Percentiles rank a stretch among this genome's conserved stretches.
Conservation (phyloP, 92 coral and sea anemone species). For the Metridium senile region DNA sequence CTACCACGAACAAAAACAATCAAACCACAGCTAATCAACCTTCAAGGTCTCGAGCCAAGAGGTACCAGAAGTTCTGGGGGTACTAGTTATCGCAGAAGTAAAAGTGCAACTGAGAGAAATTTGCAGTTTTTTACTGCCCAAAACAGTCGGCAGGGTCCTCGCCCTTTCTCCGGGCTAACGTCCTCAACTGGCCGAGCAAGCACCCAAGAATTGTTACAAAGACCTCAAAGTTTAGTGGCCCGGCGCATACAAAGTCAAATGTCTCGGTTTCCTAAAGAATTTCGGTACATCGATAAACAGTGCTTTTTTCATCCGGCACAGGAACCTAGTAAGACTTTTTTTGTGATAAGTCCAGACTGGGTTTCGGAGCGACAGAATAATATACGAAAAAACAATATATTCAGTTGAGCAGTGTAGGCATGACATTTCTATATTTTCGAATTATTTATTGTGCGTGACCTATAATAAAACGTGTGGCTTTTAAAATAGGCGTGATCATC, state of each 20-base stretch:
- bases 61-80: too few relatives aligned
- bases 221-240: slow-evolving; percentile 70
- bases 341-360: slow-evolving; percentile 88
- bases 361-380: slow-evolving; percentile 64
- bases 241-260: slow-evolving; percentile 77
- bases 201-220: slow-evolving; percentile 58
- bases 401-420: slow-evolving; percentile 70
- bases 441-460: too few relatives aligned
- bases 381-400: slow-evolving; percentile 76
- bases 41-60: slow-evolving; percentile 76
- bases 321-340: slow-evolving; percentile 66
- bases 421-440: too few relatives aligned
- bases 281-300: slow-evolving; percentile 79
- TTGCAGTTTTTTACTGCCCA: slow-evolving; percentile 1
- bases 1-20: slow-evolving; percentile 30
- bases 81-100: slow-evolving; percentile 30
- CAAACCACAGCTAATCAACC: slow-evolving; percentile 38
- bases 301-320: slow-evolving; percentile 77
- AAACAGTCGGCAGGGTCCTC: slow-evolving; percentile 18
- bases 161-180: slow-evolving; percentile 42
- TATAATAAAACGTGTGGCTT: too few relatives aligned
- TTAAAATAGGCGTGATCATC: too few relatives aligned
- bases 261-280: slow-evolving; percentile 80
- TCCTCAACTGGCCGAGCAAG: slow-evolving; percentile 45
- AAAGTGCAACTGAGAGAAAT: slow-evolving; percentile 38